Evolutionary conservation across 2,888 invertebrate species (phyloP).

Genomic region (Eristalinus aeneus): DNA sequence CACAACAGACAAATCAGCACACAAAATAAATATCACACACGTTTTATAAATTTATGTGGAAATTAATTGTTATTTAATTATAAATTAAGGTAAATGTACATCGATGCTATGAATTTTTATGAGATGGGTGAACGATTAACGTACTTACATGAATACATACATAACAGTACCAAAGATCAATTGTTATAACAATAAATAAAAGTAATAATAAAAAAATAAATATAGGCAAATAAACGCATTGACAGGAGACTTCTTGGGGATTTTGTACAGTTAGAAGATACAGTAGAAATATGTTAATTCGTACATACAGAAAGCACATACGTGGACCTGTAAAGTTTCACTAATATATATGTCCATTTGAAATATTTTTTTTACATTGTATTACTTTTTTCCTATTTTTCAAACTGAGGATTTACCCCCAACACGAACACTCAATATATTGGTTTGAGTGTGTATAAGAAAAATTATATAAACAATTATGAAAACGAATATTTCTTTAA

Average conservation of each 20-base stretch:
- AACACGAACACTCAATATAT: too few species aligned
- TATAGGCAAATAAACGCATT: not conserved
- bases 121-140: slow-evolving; percentile 55
- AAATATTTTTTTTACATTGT: too few species aligned
- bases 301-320: too few species aligned
- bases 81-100: slow-evolving; percentile 19
- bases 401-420: too few species aligned
- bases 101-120: slow-evolving; percentile 44
- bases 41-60: slow-evolving; percentile 39
- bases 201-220: slow-evolving; percentile 34
- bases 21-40: slow-evolving; percentile 66
- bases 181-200: slow-evolving; percentile 62
- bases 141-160: slow-evolving; percentile 60
- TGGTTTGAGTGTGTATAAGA: too few species aligned
- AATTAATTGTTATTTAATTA: slow-evolving; percentile 27
- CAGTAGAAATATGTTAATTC: too few species aligned
- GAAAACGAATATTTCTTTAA: too few species aligned
- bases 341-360: too few species aligned
- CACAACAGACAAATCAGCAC: slow-evolving; percentile 82
- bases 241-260: not conserved
- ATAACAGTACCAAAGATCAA: slow-evolving; percentile 74
- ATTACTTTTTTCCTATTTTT: too few species aligned
- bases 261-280: too few species aligned
- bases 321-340: too few species aligned
- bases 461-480: too few species aligned